Evolutionary conservation across 2,888 invertebrate species (phyloP).

Genomic region (Orgyia antiqua): DNA sequence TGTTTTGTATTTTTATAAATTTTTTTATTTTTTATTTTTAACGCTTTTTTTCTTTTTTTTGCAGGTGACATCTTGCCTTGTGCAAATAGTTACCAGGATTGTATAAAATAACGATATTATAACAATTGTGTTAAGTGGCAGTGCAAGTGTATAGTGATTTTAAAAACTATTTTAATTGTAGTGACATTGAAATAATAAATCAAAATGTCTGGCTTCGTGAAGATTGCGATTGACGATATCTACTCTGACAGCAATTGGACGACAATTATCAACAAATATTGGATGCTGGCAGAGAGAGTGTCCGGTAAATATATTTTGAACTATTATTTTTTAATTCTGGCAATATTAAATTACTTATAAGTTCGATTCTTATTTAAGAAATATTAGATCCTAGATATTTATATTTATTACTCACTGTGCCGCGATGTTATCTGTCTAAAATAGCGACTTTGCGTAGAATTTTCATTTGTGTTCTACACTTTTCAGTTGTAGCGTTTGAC

Average conservation of each 20-base stretch:
- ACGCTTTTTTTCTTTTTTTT: constrained; percentile 35
- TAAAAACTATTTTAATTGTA: constrained; percentile 19
- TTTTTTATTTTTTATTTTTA: background rate
- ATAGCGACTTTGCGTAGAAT: too few species aligned
- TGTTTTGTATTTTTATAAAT: too few species aligned
- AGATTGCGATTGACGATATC: constrained; percentile 81
- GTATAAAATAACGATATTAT: constrained; percentile 9
- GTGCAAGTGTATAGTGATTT: constrained; percentile 45
- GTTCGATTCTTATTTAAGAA: too few species aligned
- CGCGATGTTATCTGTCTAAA: too few species aligned
- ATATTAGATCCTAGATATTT: too few species aligned
- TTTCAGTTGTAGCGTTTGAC: too few species aligned
- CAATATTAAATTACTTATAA: too few species aligned
- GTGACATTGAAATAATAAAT: constrained; percentile 18
- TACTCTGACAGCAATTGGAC: constrained; percentile 81
- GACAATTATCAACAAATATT: constrained; percentile 82
- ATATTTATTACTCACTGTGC: too few species aligned
- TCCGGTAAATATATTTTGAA: constrained; percentile 76
- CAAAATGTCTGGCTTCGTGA: constrained; percentile 81
- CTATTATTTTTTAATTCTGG: background rate
- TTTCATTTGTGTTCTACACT: too few species aligned
- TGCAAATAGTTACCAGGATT: constrained; percentile 55
- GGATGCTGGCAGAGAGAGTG: constrained; percentile 83
- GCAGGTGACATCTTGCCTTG: constrained; percentile 65
- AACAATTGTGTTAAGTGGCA: constrained; percentile 40